A percentile compares a stretch with the other conserved stretches of the same genome.
phyloP scores from a whole-genome alignment of 2,797 vertebrate genomes.

The Thunnus albacares region DNA sequence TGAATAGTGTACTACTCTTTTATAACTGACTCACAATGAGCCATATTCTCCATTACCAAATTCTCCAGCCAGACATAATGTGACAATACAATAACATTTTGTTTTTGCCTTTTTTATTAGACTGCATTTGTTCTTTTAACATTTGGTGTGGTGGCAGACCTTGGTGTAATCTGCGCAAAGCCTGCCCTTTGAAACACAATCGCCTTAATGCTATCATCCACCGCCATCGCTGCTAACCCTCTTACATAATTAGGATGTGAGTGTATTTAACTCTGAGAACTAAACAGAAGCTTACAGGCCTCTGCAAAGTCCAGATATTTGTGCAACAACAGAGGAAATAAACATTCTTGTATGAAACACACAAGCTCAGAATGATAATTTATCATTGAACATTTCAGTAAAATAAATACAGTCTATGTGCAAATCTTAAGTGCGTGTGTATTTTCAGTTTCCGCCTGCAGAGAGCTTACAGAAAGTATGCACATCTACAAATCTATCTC shows the following conservation, averaged over 20 bases:
- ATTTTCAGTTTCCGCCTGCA: neutral
- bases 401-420: neutral
- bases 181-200: conserved; percentile 44
- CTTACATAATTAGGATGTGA: conserved; percentile 60
- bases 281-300: conserved; percentile 12
- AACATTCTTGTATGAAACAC: neutral
- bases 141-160: conserved; percentile 6
- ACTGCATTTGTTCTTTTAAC: conserved; percentile 13
- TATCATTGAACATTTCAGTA: neutral
- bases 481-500: no score
- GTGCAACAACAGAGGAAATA: neutral
- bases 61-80: neutral
- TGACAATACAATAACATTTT: neutral
- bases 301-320: conserved; percentile 16
- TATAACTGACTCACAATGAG: conserved; percentile 13
- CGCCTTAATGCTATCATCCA: conserved; percentile 51
- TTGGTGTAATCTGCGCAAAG: conserved; percentile 8
- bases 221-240: conserved; percentile 50
- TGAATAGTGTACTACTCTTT: conserved; percentile 5
- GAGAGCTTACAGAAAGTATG: no score
- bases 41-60: neutral
- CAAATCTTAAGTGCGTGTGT: neutral
- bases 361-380: neutral
- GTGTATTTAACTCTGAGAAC: conserved; percentile 41
- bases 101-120: neutral